Evolutionary conservation across 2,888 invertebrate genomes (phyloP).

Genomic region (Adineta ricciae): DNA sequence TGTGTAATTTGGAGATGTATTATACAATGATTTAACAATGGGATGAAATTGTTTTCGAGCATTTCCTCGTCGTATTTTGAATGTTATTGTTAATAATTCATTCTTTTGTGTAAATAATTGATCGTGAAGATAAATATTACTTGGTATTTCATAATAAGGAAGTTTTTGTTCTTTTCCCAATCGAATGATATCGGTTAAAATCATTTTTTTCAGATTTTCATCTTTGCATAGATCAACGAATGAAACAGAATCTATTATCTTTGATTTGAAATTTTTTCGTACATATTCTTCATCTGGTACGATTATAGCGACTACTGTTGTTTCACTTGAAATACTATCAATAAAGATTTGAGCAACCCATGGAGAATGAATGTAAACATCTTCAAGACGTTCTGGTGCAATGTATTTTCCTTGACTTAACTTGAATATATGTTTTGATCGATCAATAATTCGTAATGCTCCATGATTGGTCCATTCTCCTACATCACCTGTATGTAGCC

Average conservation of each 20-base stretch:
- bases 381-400: constrained; percentile 30
- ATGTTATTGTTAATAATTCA: neutral
- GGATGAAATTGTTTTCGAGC: neutral
- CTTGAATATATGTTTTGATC: constrained; percentile 30
- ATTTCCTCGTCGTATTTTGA: neutral
- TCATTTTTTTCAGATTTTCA: neutral
- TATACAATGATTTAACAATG: too few relatives aligned
- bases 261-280: neutral
- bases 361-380: constrained; percentile 25
- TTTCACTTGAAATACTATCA: constrained; percentile 25
- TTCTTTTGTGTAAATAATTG: neutral
- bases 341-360: constrained; percentile 28
- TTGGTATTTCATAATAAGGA: neutral
- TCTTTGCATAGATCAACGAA: neutral
- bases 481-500: constrained; percentile 34
- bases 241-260: too few relatives aligned
- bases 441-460: constrained; percentile 27
- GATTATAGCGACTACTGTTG: constrained; percentile 19
- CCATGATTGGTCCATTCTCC: constrained; percentile 27
- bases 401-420: constrained; percentile 28
- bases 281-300: constrained; percentile 27
- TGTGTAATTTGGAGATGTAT: too few relatives aligned
- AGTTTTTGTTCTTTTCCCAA: neutral
- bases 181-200: neutral
- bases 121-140: neutral